Evolutionary conservation across 2,797 vertebrate genomes (phyloP).

Genomic region (Eidolon dupreanum): DNA sequence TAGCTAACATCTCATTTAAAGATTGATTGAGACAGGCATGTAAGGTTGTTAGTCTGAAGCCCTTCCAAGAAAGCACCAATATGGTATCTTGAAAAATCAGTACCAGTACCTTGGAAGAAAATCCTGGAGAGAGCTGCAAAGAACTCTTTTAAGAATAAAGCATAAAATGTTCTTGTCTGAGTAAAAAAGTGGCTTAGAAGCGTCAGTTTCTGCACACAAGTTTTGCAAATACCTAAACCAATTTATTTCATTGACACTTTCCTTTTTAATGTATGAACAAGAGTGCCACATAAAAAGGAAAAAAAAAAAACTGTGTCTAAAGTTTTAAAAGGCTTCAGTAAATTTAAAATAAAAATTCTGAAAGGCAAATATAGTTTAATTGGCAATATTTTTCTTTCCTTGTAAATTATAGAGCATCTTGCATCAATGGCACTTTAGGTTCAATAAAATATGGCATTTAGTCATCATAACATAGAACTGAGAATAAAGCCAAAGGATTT

Average conservation of each 20-base stretch:
- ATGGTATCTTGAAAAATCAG: neutral
- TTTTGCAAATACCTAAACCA: neutral
- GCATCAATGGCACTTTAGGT: neutral
- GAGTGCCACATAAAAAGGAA: neutral
- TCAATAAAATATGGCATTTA: neutral
- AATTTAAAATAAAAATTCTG: slow-evolving; percentile 15
- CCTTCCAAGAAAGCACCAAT: neutral
- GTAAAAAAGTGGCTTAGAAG: neutral
- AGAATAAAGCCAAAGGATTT: slow-evolving; percentile 13
- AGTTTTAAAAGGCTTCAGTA: neutral
- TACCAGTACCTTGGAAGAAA: neutral
- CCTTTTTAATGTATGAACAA: neutral
- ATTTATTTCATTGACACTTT: neutral
- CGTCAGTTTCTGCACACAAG: neutral
- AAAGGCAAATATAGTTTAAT: neutral
- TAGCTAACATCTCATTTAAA: neutral
- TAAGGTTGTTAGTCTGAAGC: neutral
- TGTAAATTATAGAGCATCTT: neutral
- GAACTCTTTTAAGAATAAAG: neutral
- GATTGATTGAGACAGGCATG: neutral
- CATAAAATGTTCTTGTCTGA: neutral
- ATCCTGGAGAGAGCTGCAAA: neutral
- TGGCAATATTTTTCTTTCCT: neutral
- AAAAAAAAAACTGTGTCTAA: neutral
- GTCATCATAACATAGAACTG: neutral